Percentiles rank a stretch among this genome's conserved stretches.
Evolutionary conservation across 2,888 invertebrate species (phyloP).

Genomic region (Lithophane semibrunnea): DNA sequence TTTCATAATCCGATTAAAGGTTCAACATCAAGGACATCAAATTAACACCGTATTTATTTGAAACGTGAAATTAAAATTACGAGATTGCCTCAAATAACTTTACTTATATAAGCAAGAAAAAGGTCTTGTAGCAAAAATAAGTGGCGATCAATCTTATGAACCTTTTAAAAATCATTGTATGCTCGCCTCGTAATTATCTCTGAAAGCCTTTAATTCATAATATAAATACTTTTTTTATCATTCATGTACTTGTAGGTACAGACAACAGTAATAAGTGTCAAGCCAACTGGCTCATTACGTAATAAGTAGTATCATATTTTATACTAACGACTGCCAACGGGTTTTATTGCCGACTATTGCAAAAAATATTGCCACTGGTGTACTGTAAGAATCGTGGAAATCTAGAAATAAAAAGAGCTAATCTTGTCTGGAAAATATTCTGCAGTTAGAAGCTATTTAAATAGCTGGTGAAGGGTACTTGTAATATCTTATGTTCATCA

Average conservation of each 20-base stretch:
- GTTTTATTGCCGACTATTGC: slow-evolving; percentile 62
- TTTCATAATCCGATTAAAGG: slow-evolving; percentile 45
- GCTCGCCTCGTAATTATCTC: slow-evolving; percentile 24
- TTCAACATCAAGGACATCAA: slow-evolving; percentile 27
- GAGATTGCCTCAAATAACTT: slow-evolving; percentile 23
- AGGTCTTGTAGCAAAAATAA: slow-evolving; percentile 16
- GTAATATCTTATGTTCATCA: slow-evolving; percentile 1
- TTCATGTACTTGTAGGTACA: slow-evolving; percentile 17
- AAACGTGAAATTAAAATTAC: slow-evolving; percentile 49
- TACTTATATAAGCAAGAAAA: slow-evolving; percentile 39
- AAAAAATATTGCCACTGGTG: slow-evolving; percentile 56
- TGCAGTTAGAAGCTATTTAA: slow-evolving; percentile 25
- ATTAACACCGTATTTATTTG: slow-evolving; percentile 34
- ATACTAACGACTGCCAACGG: slow-evolving; percentile 61
- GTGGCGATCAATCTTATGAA: slow-evolving; percentile 38
- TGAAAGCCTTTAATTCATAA: slow-evolving; percentile 32
- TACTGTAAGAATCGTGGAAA: slow-evolving; percentile 39
- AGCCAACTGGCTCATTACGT: slow-evolving; percentile 62
- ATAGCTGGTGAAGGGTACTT: slow-evolving; percentile 23
- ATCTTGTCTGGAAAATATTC: slow-evolving; percentile 18
- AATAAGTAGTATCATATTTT: slow-evolving; percentile 65
- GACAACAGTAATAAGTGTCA: slow-evolving; percentile 57
- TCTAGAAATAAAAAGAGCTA: slow-evolving; percentile 46
- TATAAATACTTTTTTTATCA: slow-evolving; percentile 35
- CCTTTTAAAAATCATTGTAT: slow-evolving; percentile 12